Conservation (phyloP, 2,797 vertebrate genomes). For the Melanotaenia trifasciata region DNA sequence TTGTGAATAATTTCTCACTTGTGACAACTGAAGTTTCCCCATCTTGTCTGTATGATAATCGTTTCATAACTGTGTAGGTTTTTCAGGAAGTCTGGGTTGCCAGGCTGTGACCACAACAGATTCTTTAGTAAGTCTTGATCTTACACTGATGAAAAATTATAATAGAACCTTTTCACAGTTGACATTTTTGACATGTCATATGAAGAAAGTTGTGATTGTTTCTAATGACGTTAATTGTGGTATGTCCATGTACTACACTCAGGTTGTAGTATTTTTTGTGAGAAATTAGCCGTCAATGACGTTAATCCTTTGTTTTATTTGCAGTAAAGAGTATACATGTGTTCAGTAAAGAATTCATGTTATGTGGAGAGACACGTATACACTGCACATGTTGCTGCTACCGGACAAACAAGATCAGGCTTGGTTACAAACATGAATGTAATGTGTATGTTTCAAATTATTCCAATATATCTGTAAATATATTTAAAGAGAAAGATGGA, state of each 20-base stretch:
- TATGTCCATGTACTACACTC: neutral
- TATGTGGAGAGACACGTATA: neutral
- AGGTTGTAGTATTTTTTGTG: neutral
- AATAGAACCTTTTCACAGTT: slow-evolving; percentile 20
- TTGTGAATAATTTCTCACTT: slow-evolving; percentile 29
- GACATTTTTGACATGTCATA: slow-evolving; percentile 1
- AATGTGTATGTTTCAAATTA: slow-evolving; percentile 10
- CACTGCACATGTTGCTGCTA: neutral
- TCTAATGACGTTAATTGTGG: no score
- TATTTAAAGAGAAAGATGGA: slow-evolving; percentile 18
- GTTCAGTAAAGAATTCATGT: neutral
- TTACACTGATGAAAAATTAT: slow-evolving; percentile 12
- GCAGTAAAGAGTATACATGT: neutral
- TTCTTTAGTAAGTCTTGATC: slow-evolving; percentile 8
- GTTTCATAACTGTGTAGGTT: slow-evolving; percentile 18
- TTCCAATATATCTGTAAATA: slow-evolving; percentile 15
- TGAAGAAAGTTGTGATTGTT: neutral
- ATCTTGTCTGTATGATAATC: slow-evolving; percentile 32
- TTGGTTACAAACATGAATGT: slow-evolving; percentile 10
- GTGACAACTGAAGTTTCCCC: slow-evolving; percentile 16
- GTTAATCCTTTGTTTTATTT: slow-evolving; percentile 1
- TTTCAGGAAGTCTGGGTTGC: slow-evolving; percentile 4
- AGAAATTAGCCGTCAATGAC: neutral
- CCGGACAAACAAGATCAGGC: neutral
- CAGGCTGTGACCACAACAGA: slow-evolving; percentile 5